phyloP scores from a whole-genome alignment of 2,888 invertebrate species.

The Lottia gigantea region DNA sequence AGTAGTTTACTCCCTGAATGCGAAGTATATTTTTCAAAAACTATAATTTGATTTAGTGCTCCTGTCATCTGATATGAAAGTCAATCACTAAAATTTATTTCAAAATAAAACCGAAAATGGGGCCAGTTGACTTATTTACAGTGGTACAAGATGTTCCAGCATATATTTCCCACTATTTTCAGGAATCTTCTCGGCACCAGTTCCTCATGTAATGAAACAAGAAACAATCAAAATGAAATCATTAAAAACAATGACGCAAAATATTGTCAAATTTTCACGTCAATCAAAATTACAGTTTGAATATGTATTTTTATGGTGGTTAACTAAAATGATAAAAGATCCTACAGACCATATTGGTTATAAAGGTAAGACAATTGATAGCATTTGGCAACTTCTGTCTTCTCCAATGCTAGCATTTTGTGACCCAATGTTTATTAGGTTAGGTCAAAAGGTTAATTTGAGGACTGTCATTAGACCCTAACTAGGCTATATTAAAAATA shows the following conservation, averaged over 20 bases:
- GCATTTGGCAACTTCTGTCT: too few relatives aligned
- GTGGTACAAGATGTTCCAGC: neutral
- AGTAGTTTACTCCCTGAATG: too few relatives aligned
- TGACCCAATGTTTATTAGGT: too few relatives aligned
- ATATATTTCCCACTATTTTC: conserved; percentile 12
- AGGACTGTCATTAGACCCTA: too few relatives aligned
- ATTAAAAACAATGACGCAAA: conserved; percentile 31
- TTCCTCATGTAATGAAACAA: conserved; percentile 51
- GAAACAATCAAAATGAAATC: conserved; percentile 37
- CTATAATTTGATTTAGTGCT: too few relatives aligned
- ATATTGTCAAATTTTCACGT: conserved; percentile 36
- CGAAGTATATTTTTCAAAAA: too few relatives aligned
- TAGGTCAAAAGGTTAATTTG: too few relatives aligned
- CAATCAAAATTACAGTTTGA: conserved; percentile 52
- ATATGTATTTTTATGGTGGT: conserved; percentile 52
- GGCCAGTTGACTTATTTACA: neutral
- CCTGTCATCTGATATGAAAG: too few relatives aligned
- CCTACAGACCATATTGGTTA: conserved; percentile 42
- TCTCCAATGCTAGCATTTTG: too few relatives aligned
- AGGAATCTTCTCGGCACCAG: conserved; percentile 47
- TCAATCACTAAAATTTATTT: too few relatives aligned
- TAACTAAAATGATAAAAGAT: conserved; percentile 45
- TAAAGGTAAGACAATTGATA: conserved; percentile 52
- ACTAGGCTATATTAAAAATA: too few relatives aligned
- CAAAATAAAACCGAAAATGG: neutral